A percentile compares a stretch with the other conserved stretches of the same genome.
Conservation (phyloP, 2,888 invertebrate species). For the Nomada fabriciana region DNA sequence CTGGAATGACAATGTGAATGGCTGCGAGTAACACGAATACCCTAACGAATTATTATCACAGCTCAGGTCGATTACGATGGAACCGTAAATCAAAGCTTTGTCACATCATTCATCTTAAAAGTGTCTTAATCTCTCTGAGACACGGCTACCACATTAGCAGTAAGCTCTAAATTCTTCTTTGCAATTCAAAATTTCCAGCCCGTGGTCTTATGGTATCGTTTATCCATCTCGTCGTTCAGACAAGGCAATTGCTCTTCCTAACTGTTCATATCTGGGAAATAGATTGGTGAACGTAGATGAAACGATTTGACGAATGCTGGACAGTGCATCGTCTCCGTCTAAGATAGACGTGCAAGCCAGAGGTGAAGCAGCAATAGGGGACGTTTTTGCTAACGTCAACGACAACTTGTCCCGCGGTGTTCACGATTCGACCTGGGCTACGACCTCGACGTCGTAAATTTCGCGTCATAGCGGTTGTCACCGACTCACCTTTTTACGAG, state of each 20-base stretch:
- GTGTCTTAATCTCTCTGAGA: conserved; percentile 50
- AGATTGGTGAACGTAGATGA: conserved; percentile 12
- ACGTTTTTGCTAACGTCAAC: conserved; percentile 68
- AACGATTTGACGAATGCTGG: conserved; percentile 26
- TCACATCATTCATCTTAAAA: conserved; percentile 62
- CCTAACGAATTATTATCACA: conserved; percentile 65
- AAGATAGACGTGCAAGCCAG: conserved; percentile 38
- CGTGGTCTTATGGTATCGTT: background rate
- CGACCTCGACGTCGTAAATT: conserved; percentile 81
- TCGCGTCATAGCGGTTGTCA: conserved; percentile 80
- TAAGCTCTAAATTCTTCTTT: conserved; percentile 18
- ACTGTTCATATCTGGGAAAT: conserved; percentile 22
- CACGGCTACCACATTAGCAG: conserved; percentile 55
- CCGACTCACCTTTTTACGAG: conserved; percentile 79
- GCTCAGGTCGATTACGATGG: conserved; percentile 48
- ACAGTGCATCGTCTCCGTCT: conserved; percentile 17
- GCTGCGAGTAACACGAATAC: conserved; percentile 30
- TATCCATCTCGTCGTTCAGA: background rate
- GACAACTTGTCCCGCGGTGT: conserved; percentile 78
- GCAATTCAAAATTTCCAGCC: conserved; percentile 16
- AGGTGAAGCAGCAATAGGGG: conserved; percentile 55
- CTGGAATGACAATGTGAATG: conserved; percentile 52
- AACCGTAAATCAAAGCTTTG: conserved; percentile 64
- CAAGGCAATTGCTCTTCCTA: conserved; percentile 19
- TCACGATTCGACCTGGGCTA: conserved; percentile 80